Base-by-base conservation (phyloP, 1,140 invertebrate species). In the Spodoptera frugiperda region DNA sequence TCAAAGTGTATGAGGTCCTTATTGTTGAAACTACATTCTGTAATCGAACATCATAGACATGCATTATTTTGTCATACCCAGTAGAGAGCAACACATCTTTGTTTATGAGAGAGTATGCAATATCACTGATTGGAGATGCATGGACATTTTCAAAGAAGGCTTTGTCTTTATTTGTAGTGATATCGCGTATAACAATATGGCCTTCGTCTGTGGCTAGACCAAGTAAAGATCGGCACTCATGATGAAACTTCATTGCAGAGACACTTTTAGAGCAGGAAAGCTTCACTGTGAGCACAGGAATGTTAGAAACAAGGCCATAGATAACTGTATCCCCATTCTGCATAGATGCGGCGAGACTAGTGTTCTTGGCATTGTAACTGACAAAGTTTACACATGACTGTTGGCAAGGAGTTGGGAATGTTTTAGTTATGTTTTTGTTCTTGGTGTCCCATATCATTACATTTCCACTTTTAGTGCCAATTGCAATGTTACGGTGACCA, bases 361-460 rank as follows among this genome's bases (percentile, higher is more conserved):
- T 93, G 65, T 94, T 94, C 78, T 94, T 94, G 9, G 90, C 82
- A 90, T 94, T 94, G 76, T 92, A 94, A 78, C 93, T 94, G n/a
- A 94, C 78, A 74, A 87, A 87, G 33, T 91, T 88, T 2, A 94
- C 92, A 78, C 84, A 76, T 1, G 89, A 91, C 53, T 87, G 87
- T 54, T 91, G 87, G 39, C 86, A 74, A 11, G 90, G 89, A 14
- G 82, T 85, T 0, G 92, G 87, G 77, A 94, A 94, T 78, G 89
- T 89, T 82, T 94, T 94, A 5, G 85, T 89, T 5, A 92, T 84
- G 25, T 82, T 86, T 87, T 94, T 94, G 51, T 89, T 90, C 83
- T 93, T 94, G 9, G 92, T 92, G 57, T 94, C 93, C 94, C 94
- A 94, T 54, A 94, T 93, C 79, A 93, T 84, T 10, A 94, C 90